Base-by-base conservation (phyloP, 2,888 invertebrate genomes). In the Harpagoxenus sublaevis region DNA sequence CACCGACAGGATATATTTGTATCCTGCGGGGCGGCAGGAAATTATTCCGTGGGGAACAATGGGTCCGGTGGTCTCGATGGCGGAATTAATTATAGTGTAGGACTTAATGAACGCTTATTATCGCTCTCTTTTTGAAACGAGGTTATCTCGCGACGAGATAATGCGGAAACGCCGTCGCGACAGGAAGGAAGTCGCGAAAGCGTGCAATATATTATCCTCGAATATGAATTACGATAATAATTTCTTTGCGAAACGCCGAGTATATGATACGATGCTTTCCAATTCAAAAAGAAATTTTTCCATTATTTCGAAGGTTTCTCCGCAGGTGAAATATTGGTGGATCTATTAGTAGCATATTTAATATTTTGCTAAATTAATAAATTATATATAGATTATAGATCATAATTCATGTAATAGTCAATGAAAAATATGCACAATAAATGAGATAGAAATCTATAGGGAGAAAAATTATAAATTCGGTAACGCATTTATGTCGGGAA, bases 101-200 rank as follows among this genome's bases (percentile, higher is more conserved):
- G 23, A 39, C 39, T 81, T 81, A 81, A 81, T 73, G 79, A 81
- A 81, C 74, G 55, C 79, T 73, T 81, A 81, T 73, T 73, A 81
- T 81, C 48, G 28, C 39, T 2, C 31, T 68, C 79, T 81, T 81
- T 81, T 73, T 51, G 28, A 48, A 18, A 51, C 48, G 12, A 18
- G 23, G 42, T 78, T 79, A 71, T 79, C 79, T 48, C 79, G 60
- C 60, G 10, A 23, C 28, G 51, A 48, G 8, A 75, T 63, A 63
- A 42, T 48, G 18, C 35, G 75, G 15, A 48, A 79, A 15, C 73
- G 60, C 3, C 35, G 73, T 73, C 39, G 73, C 60, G 60, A 45
- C 55, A 15, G 48, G 55, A 51, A 39, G 60, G 23, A 66, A 45
- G 68, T 77, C 18, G 51, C 75, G 48, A 68, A 23, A 51, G 39